Conservation (phyloP, 2,113 vertebrate genomes). For the Dromiciops gliroides region DNA sequence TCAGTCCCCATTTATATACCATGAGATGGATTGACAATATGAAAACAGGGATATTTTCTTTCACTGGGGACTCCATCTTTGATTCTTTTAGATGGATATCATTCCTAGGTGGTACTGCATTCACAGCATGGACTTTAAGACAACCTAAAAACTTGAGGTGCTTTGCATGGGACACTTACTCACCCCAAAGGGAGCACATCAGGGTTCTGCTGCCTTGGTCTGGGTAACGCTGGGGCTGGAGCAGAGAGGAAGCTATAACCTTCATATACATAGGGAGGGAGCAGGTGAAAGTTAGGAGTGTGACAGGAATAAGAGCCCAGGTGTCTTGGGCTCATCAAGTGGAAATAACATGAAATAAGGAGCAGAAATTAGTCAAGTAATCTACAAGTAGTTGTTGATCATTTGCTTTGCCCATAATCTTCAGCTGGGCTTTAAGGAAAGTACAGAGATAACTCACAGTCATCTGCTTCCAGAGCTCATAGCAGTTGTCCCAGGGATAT, state of each 20-base stretch:
- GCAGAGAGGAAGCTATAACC: background rate
- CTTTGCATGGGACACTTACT: background rate
- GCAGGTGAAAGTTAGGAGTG: background rate
- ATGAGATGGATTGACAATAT: background rate
- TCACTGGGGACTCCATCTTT: background rate
- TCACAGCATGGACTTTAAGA: background rate
- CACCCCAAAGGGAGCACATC: background rate
- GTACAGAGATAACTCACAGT: background rate
- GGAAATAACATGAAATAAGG: background rate
- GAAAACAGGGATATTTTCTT: background rate
- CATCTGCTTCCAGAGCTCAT: background rate
- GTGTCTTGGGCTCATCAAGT: background rate
- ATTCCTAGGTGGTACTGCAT: background rate
- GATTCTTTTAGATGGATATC: background rate
- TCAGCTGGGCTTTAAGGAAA: background rate
- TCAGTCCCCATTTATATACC: background rate
- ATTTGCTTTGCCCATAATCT: background rate
- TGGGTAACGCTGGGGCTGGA: background rate
- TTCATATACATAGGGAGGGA: background rate
- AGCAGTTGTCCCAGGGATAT: background rate
- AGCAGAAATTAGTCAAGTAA: background rate
- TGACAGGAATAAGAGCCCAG: background rate
- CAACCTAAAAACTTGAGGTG: background rate
- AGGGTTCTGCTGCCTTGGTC: background rate
- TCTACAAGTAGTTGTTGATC: background rate